phyloP scores from a whole-genome alignment of 1,140 invertebrate species.

The Zaprionus vittiger region DNA sequence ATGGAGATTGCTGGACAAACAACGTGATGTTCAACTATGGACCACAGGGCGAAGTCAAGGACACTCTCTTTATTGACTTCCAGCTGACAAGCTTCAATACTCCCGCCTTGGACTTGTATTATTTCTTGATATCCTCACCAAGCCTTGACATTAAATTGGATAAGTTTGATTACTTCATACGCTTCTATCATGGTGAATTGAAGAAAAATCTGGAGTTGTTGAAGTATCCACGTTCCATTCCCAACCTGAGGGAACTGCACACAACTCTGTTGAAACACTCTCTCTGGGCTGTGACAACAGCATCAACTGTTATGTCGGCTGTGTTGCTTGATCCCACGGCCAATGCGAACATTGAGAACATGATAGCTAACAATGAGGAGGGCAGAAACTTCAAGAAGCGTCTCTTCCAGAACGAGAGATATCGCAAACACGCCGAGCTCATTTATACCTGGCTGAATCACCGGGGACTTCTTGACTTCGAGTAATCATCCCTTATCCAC shows the following conservation, averaged over 20 bases:
- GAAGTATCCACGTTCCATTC: slow-evolving; percentile 52
- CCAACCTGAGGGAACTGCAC: slow-evolving; percentile 48
- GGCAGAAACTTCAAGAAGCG: slow-evolving; percentile 41
- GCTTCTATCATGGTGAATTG: slow-evolving; percentile 51
- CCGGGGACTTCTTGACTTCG: slow-evolving; percentile 52
- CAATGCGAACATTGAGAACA: slow-evolving; percentile 45
- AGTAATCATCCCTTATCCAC: background rate
- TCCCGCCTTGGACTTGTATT: slow-evolving; percentile 70
- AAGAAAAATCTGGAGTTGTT: slow-evolving; percentile 45
- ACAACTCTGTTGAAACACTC: slow-evolving; percentile 33
- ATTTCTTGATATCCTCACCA: slow-evolving; percentile 53
- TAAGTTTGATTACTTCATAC: slow-evolving; percentile 54
- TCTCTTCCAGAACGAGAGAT: slow-evolving; percentile 47
- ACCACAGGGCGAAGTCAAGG: slow-evolving; percentile 33
- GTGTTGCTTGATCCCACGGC: slow-evolving; percentile 56
- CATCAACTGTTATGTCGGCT: slow-evolving; percentile 37
- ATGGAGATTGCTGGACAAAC: slow-evolving; percentile 86
- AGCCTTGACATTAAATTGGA: slow-evolving; percentile 54
- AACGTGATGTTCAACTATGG: slow-evolving; percentile 79
- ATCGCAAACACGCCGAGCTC: slow-evolving; percentile 48
- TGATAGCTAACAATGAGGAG: slow-evolving; percentile 34
- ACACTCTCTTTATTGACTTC: slow-evolving; percentile 78
- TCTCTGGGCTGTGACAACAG: slow-evolving; percentile 23
- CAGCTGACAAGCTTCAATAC: slow-evolving; percentile 65
- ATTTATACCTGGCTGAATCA: slow-evolving; percentile 55